Base-by-base conservation (phyloP, 2,113 vertebrate genomes). In the Nipponia nippon region DNA sequence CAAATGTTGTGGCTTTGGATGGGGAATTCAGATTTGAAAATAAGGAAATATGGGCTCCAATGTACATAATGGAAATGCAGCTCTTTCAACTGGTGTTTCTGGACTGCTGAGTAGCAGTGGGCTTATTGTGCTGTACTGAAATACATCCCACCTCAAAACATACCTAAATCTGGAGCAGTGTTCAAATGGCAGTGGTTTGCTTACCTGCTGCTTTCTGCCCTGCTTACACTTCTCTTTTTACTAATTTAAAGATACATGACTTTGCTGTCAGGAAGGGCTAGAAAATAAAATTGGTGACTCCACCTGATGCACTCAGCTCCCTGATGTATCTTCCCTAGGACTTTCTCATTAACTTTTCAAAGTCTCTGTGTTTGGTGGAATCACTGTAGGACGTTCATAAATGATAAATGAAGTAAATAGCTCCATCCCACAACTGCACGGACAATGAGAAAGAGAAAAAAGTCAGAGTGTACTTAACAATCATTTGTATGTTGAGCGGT, bases 271-370 rank as follows among this genome's bases (percentile, higher is more conserved):
- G 38, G 26, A 67, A 42, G 22, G 53, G 30, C 16, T 84, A 78
- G 52, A 79, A 79, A 85, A 66, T 47, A 73, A 82, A 95, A 72
- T 19, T 78, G 34, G 32, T 66, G 67, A 36, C 56, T 84, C 42
- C 21, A 70, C 18, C 53, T 87, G 42, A 66, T 67, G 55, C 18
- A 30, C 29, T 75, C n/a, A 58, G 63, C 27, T 90, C n/a, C 32
- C 34, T 46, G n/a, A 55, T 50, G 16, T 49, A 59, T 29, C n/a
- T 71, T 75, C 21, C 61, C 23, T 67, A 84, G 58, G 73, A 93
- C 50, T 69, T 96, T 79, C 59, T 91, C 73, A 93, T 84, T 90
- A 77, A 92, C 49, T 92, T 95, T 95, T 90, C 38, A 85, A 96
- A 95, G 83, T 72, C 79, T 84, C 50, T 15, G 11, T 1, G 1